Conservation (phyloP, 2,888 invertebrate species). For the Chloroclystis v-ata region DNA sequence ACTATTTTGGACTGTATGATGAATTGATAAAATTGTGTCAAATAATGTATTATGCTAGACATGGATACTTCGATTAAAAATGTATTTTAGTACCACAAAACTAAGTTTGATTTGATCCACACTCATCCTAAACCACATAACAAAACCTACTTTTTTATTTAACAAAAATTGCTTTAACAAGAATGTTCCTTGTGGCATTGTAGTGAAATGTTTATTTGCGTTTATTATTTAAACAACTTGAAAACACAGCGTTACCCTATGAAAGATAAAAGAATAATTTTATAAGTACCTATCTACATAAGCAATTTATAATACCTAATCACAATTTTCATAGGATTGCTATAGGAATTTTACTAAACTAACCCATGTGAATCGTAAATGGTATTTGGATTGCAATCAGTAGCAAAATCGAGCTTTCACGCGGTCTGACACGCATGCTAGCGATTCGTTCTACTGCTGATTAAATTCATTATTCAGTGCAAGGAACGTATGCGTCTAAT, state of each 20-base stretch:
- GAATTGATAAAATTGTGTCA: not conserved
- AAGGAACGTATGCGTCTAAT: conserved; percentile 43
- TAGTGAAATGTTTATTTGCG: no score
- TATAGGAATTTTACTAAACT: no score
- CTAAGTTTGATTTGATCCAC: not conserved
- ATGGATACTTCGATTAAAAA: conserved; percentile 27
- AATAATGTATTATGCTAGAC: conserved; percentile 33
- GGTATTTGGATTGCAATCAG: conserved; percentile 20
- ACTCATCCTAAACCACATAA: no score
- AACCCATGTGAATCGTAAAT: conserved; percentile 11
- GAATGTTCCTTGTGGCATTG: no score
- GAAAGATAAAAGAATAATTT: no score
- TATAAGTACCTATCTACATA: no score
- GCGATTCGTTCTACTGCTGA: conserved; percentile 39
- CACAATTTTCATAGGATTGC: no score
- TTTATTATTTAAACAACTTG: no score
- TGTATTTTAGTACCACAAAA: conserved; percentile 8
- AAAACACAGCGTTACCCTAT: no score
- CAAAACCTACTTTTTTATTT: no score
- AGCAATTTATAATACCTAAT: no score
- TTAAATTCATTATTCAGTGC: conserved; percentile 42
- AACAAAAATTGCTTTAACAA: no score
- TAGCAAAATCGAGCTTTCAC: conserved; percentile 24
- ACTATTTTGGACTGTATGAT: conserved; percentile 18
- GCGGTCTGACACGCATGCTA: conserved; percentile 28